Conservation (phyloP, 2,888 invertebrate genomes). For the Polyploca ridens region DNA sequence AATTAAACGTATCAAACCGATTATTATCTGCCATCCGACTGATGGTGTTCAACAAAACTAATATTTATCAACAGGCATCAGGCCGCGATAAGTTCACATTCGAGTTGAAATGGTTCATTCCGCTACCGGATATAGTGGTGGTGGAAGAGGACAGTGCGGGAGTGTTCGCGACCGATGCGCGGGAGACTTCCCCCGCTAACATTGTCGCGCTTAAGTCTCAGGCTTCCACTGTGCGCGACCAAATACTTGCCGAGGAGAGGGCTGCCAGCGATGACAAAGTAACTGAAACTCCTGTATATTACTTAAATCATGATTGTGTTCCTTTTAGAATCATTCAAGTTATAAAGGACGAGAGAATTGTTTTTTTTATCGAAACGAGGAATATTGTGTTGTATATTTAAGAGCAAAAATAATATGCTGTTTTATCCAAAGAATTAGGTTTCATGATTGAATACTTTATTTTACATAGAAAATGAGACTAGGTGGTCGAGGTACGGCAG, state of each 20-base stretch:
- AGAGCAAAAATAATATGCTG: no score
- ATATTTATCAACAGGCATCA: constrained; percentile 83
- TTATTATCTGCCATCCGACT: neutral
- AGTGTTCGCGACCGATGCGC: constrained; percentile 49
- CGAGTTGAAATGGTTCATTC: constrained; percentile 97
- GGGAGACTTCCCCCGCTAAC: constrained; percentile 90
- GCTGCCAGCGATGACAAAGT: constrained; percentile 87
- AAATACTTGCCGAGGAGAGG: constrained; percentile 91
- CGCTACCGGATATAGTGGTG: constrained; percentile 92
- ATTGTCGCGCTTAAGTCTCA: constrained; percentile 93
- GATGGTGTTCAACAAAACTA: neutral
- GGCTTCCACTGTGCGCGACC: constrained; percentile 94
- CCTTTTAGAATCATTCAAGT: no score
- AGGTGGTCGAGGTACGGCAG: constrained; percentile 86
- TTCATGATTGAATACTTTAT: constrained; percentile 8
- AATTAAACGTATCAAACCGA: no score
- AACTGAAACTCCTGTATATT: constrained; percentile 5
- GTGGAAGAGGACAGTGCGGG: constrained; percentile 87
- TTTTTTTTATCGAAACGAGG: no score
- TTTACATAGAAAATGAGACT: constrained; percentile 83
- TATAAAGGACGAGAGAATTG: no score
- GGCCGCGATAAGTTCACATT: constrained; percentile 95
- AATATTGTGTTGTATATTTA: no score
- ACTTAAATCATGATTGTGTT: no score
- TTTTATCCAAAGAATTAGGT: neutral